Conservation (phyloP, 2,797 vertebrate genomes). For the Momotus momota region DNA sequence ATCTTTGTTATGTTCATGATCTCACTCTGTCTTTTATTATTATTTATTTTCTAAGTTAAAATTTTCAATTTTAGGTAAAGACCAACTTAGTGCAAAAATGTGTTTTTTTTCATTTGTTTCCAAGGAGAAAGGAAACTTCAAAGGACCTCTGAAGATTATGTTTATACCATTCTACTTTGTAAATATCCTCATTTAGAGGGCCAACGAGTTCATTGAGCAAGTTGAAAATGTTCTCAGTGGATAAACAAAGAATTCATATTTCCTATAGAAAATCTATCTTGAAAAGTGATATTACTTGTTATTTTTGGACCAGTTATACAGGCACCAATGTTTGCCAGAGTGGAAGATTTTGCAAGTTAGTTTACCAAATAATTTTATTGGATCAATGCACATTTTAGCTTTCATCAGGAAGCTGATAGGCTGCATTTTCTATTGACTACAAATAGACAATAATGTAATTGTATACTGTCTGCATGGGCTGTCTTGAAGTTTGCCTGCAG, state of each 20-base stretch:
- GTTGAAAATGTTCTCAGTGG: neutral
- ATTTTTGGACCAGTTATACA: neutral
- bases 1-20: neutral
- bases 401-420: neutral
- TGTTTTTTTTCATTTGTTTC: neutral
- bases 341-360: neutral
- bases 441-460: neutral
- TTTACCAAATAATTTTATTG: neutral
- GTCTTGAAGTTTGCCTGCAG: neutral
- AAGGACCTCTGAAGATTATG: neutral
- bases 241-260: neutral
- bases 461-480: neutral
- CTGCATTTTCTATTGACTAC: neutral
- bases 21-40: neutral
- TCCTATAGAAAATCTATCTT: neutral
- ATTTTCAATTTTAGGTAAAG: neutral
- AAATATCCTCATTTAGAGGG: neutral
- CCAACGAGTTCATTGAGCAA: neutral
- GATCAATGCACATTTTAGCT: neutral
- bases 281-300: neutral
- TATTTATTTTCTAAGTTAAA: neutral
- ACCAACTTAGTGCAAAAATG: neutral
- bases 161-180: neutral
- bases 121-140: neutral
- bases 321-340: neutral